Evolutionary conservation across 2,113 vertebrate genomes (phyloP).

Genomic region (Capreolus pygargus): DNA sequence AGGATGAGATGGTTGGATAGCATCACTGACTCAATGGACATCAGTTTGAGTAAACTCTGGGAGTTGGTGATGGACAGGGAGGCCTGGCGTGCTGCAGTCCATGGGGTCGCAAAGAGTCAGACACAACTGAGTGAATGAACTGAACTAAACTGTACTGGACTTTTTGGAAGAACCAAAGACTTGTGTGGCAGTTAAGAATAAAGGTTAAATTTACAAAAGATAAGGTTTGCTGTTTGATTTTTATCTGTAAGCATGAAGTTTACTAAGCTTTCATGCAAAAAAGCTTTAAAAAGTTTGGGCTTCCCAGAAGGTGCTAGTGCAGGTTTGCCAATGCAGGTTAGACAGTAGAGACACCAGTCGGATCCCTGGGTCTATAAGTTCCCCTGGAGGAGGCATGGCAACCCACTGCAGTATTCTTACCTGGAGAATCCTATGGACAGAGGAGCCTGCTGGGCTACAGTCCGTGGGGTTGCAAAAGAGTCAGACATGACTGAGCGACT

Average conservation of each 20-base stretch:
- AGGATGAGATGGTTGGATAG: neutral
- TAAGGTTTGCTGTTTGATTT: neutral
- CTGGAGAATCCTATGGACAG: neutral
- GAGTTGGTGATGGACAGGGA: neutral
- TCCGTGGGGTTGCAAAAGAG: neutral
- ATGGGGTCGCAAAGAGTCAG: rapidly evolving
- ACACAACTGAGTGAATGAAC: neutral
- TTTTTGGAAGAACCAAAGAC: neutral
- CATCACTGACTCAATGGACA: neutral
- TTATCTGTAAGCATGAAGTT: neutral
- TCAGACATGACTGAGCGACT: neutral
- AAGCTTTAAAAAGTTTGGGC: neutral
- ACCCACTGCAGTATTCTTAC: neutral
- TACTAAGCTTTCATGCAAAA: neutral
- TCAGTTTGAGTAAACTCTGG: neutral
- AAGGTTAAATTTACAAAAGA: neutral
- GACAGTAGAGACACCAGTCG: neutral
- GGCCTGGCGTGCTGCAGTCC: neutral
- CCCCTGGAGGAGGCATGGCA: neutral
- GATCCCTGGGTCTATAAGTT: neutral
- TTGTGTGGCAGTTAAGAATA: neutral
- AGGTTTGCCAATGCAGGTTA: neutral
- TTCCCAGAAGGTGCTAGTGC: neutral
- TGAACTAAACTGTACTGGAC: neutral
- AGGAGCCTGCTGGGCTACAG: neutral